phyloP scores from a whole-genome alignment of 2,888 invertebrate species.

The Tenthredo scrophulariae region DNA sequence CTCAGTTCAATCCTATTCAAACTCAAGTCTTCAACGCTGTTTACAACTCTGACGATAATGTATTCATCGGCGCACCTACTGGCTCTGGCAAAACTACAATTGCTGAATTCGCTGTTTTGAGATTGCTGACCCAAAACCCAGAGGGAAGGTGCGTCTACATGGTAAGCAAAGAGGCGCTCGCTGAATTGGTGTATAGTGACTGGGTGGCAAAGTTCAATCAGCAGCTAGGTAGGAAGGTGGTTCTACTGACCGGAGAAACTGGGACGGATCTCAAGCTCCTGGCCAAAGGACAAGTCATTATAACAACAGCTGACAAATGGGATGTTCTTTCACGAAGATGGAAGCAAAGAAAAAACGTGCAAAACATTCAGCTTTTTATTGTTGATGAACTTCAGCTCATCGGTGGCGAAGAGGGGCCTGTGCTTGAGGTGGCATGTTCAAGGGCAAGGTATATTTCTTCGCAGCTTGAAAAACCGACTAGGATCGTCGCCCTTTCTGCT shows the following conservation, averaged over 20 bases:
- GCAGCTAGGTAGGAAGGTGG: constrained; percentile 90
- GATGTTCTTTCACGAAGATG: constrained; percentile 98
- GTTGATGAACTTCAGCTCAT: constrained; percentile 97
- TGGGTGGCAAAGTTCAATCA: constrained; percentile 95
- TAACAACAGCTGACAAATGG: constrained; percentile 99
- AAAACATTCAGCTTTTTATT: constrained; percentile 97
- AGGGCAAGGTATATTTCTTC: constrained; percentile 97
- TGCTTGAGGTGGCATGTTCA: constrained; percentile 95
- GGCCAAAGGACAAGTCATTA: constrained; percentile 96
- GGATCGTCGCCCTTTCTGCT: constrained; percentile 96
- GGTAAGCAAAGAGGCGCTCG: constrained; percentile 94
- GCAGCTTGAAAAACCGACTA: constrained; percentile 92
- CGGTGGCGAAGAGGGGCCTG: constrained; percentile 95
- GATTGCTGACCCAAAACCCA: constrained; percentile 88
- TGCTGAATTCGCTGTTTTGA: constrained; percentile 96
- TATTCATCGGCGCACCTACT: constrained; percentile 96
- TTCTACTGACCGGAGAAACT: constrained; percentile 97
- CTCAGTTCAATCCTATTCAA: constrained; percentile 99
- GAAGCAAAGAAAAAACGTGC: constrained; percentile 99
- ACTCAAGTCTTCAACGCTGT: constrained; percentile 99
- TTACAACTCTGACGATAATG: constrained; percentile 98
- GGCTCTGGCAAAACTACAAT: constrained; percentile 96
- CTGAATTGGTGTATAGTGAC: constrained; percentile 93
- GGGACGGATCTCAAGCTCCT: constrained; percentile 96
- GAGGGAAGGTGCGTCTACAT: constrained; percentile 96